Conservation (phyloP, 2,888 invertebrate species). For the Ecliptopera silaceata region DNA sequence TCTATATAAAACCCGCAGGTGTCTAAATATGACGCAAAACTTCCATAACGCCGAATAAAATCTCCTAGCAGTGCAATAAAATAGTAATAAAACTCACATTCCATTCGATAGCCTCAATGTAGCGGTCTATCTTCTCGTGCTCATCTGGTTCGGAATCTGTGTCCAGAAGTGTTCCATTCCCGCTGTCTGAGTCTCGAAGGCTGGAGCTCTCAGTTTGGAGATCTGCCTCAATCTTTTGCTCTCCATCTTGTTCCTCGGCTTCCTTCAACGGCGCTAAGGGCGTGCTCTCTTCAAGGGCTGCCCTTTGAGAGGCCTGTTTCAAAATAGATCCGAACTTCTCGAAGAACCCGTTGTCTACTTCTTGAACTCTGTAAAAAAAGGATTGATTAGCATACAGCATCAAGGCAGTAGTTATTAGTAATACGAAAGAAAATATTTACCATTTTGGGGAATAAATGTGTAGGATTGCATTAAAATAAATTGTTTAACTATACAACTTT, state of each 20-base stretch:
- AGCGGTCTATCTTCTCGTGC: conserved; percentile 84
- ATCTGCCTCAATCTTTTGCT: conserved; percentile 62
- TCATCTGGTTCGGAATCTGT: conserved; percentile 87
- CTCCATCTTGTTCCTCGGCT: conserved; percentile 69
- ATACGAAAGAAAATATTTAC: conserved; percentile 14
- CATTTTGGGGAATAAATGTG: conserved; percentile 7
- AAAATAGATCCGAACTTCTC: conserved; percentile 91
- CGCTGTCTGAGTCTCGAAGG: conserved; percentile 75
- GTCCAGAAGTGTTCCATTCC: conserved; percentile 82
- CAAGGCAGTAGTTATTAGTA: background rate
- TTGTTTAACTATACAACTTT: conserved; percentile 10
- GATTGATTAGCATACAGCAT: background rate
- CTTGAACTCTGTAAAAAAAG: conserved; percentile 86
- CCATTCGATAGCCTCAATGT: conserved; percentile 86
- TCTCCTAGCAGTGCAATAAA: conserved; percentile 30
- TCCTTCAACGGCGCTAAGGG: conserved; percentile 80
- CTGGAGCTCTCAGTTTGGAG: conserved; percentile 64
- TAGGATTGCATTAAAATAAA: conserved; percentile 9
- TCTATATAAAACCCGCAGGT: conserved; percentile 29
- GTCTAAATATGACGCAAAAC: conserved; percentile 30
- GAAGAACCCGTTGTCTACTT: conserved; percentile 92
- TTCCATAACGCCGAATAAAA: conserved; percentile 21
- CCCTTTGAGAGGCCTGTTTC: conserved; percentile 84
- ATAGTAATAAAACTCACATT: conserved; percentile 85
- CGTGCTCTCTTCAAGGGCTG: conserved; percentile 81